Evolutionary conservation across 2,797 vertebrate genomes (phyloP), one percentile per base, ranked within the genome.

Genomic region (Tolypeutes matacus): DNA sequence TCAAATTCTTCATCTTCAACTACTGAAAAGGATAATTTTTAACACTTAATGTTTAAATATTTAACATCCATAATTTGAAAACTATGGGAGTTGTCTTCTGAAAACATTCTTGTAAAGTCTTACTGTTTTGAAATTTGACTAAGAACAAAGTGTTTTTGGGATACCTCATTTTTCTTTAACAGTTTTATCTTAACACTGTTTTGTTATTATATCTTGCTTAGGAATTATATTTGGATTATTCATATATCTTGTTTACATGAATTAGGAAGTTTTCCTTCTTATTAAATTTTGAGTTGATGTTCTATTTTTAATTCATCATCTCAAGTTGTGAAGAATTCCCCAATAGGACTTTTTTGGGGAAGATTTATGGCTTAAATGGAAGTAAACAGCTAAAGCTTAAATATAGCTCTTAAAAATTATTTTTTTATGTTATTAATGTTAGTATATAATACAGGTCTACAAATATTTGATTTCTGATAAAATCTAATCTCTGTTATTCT

Each of bases 281-380:
- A 36, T 67, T 39, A 29, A 84, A 95, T 92, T 80, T 84, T 78
- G 20, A 89, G 39, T 27, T 72, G 46, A 78, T 9, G 49, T 53
- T 65, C 31, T 81, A 39, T 73, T 84, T 89, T 89, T 58, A 64
- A 85, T 84, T 93, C n/a, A 64, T 92, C 27, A 89, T 92, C 56
- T 39, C 42, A 72, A 77, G 77, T 34, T 88, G 34, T 53, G 64
- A 77, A 77, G 34, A 88, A 80, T 89, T 80, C 20, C 65, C 46
- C 46, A 85, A 2, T 58, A 73, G 65, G 25, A 78, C 15, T 39
- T 87, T 51, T 95, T 87, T 67, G 82, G 81, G 21, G 86, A 85
- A 82, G 60, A 67, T 27, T 75, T 60, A 51, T 58, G 31, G 80
- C 2, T 72, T 85, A 80, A 78, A 70, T 90, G 67, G 67, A 58